Evolutionary conservation across 2,113 vertebrate species (phyloP), one percentile per base, ranked within the genome.

Genomic region (Spermophilus dauricus): DNA sequence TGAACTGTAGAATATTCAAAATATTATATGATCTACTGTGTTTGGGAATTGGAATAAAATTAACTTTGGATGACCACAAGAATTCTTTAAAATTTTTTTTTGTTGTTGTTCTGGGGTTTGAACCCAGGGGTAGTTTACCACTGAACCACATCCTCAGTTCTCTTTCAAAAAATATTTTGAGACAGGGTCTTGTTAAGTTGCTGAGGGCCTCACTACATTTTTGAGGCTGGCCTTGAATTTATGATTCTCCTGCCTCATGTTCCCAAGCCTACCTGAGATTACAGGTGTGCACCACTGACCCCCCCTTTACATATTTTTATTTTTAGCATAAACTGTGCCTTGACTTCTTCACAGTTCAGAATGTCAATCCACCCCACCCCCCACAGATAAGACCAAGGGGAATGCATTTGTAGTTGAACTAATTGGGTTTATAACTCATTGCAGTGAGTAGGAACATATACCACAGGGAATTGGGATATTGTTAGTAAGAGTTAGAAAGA

Each of bases 401-500:
- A 76, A 85, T 22, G 76, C 4, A 76, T 20, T 11, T 92, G 56
- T 7, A 77, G 51, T 65, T 51, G 77, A 91, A 95, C 32, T 89
- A 42, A 70, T 72, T 76, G 86, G 32, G 17, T 69, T 93, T 92
- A 87, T 84, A 58, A 61, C 45, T 78, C 67, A 34, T 18, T 82
- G 51, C 22, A 91, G 28, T 65, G 75, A 77, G n/a, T 45, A 32
- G 86, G 39, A 81, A 67, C 26, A 76, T 9, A 56, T 81, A 17
- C 42, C 32, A 45, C 30, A 51, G 81, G 58, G 51, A 91, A 89
- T 4, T 32, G n/a, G 39, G 48, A n/a, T 85, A 32, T 51, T 81
- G 65, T 76, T 17, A 65, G 53, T 72, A 93, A 86, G 42, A 94
- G 32, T 69, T 96, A 85, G 89, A 81, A 88, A 93, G 77, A n/a